A percentile compares a stretch with the other conserved stretches of the same genome.
These are phyloP conservation scores for Pseudochaenichthys georgianus DNA, from an alignment of 2,797 vertebrate species.

Conservation along the genomic window DNA sequence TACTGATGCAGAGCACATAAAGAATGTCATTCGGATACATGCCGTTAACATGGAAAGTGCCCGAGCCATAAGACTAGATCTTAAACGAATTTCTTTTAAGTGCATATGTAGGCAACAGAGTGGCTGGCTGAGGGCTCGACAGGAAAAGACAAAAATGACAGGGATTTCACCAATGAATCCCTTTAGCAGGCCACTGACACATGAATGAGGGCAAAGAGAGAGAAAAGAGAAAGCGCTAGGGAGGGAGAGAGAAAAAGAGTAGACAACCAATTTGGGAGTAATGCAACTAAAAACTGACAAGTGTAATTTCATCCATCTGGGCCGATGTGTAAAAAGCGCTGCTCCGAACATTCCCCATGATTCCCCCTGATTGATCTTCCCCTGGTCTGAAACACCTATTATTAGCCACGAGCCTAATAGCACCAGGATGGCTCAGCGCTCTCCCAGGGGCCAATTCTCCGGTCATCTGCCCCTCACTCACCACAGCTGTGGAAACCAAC, in stretches of 20 bases:
- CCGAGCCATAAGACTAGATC: conserved; percentile 44
- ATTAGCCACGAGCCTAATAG: conserved; percentile 92
- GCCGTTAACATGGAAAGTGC: conserved; percentile 57
- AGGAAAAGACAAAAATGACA: conserved; percentile 85
- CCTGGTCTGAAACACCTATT: conserved; percentile 91
- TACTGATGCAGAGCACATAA: conserved; percentile 43
- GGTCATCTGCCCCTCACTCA: conserved; percentile 90
- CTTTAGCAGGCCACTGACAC: conserved; percentile 89
- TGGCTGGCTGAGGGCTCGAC: conserved; percentile 67
- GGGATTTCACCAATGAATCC: conserved; percentile 85
- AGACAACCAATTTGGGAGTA: conserved; percentile 90
- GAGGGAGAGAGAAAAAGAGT: conserved; percentile 69
- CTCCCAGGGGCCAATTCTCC: conserved; percentile 90
- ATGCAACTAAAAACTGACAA: conserved; percentile 92
- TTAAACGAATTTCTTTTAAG: conserved; percentile 68
- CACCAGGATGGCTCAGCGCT: conserved; percentile 89
- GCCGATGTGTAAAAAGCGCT: conserved; percentile 90
- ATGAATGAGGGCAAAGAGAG: conserved; percentile 80
- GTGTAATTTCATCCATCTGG: conserved; percentile 92
- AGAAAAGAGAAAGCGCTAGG: conserved; percentile 45
- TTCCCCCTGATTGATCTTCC: conserved; percentile 91
- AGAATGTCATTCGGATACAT: conserved; percentile 43
- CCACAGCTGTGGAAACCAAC: conserved; percentile 89
- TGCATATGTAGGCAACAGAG: conserved; percentile 75
- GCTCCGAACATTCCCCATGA: conserved; percentile 89